Evolutionary conservation across 2,888 invertebrate genomes (phyloP), one percentile per base, ranked within the genome.

Genomic region (Ptilodon capucinus): DNA sequence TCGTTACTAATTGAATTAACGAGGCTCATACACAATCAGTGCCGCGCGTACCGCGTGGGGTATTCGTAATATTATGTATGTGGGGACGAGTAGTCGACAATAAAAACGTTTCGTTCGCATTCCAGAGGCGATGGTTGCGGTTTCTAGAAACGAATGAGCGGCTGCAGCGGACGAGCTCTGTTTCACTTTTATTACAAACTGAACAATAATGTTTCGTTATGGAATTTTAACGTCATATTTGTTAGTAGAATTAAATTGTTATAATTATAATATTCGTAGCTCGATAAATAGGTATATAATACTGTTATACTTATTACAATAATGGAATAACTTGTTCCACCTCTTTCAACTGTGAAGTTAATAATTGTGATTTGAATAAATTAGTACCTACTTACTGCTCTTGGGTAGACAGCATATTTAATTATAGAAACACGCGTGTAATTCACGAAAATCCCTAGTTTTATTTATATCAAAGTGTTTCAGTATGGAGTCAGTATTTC

Each of bases 131-230:
- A 44, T 42, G 44, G 23, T 42, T 48, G 46, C 47, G 34, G 49
- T 49, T 48, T 51, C 50, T 47, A 46, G 42, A 40, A 25, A 48
- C 41, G 14, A 46, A 21, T 40, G 45, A 17, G 42, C 23, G 48
- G 47, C 43, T 52, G 54, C 57, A 46, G 40, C 44, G 35, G 51
- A 44, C 25, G 46, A 51, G 39, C 39, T 42, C 35, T 57, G 49
- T 64, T 58, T 57, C 56, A 60, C 58, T 66, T 63, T 63, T 54
- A 47, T 58, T 60, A 48, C 48, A 57, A 36, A 32, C 8, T 18
- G 7, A 17, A 32, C 14, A 2, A 14, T 32, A 14, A 6, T 32
- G 2, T 32, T 14, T n/a, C n/a, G 2, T 6, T 30, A 32, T 13
- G 3, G 28, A 0, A 28, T 28, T n/a, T 2, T 28, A 28, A 28